These are phyloP conservation scores for Hirtodrosophila cameraria DNA, from an alignment of 2,888 invertebrate genomes.

Conservation along the genomic window DNA sequence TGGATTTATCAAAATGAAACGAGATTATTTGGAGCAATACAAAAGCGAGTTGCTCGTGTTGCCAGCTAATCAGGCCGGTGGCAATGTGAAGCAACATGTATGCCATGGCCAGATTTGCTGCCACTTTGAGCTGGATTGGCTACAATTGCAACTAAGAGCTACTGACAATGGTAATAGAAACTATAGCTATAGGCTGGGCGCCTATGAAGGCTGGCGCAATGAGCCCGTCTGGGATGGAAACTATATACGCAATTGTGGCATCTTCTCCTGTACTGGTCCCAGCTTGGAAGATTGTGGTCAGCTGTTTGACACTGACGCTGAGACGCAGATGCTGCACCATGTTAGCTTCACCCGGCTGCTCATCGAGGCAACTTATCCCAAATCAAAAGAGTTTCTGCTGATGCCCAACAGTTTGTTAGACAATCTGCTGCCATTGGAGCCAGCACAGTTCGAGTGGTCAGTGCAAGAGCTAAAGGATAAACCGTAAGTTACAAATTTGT, in stretches of 20 bases:
- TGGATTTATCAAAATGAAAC: constrained; percentile 62
- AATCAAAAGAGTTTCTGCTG: constrained; percentile 56
- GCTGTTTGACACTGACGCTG: constrained; percentile 29
- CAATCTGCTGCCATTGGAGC: constrained; percentile 70
- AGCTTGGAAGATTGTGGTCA: constrained; percentile 71
- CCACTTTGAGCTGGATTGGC: constrained; percentile 65
- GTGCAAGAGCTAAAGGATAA: constrained; percentile 29
- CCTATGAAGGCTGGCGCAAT: constrained; percentile 84
- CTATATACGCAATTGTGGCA: constrained; percentile 84
- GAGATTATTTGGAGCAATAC: constrained; percentile 68
- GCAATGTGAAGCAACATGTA: constrained; percentile 11
- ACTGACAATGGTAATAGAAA: neutral
- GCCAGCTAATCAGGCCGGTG: neutral
- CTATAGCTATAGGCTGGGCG: constrained; percentile 84
- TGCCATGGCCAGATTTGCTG: constrained; percentile 73
- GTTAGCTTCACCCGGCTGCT: constrained; percentile 60
- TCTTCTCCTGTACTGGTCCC: constrained; percentile 84
- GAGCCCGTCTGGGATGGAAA: constrained; percentile 81
- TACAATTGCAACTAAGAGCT: neutral
- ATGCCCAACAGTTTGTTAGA: constrained; percentile 73
- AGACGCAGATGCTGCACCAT: constrained; percentile 15
- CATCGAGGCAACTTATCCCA: constrained; percentile 65
- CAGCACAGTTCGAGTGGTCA: constrained; percentile 68
- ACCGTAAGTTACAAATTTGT: no score
- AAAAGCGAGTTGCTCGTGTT: constrained; percentile 38